Evolutionary conservation across 2,797 vertebrate species (phyloP).

Genomic region (Setipinna tenuifilis): DNA sequence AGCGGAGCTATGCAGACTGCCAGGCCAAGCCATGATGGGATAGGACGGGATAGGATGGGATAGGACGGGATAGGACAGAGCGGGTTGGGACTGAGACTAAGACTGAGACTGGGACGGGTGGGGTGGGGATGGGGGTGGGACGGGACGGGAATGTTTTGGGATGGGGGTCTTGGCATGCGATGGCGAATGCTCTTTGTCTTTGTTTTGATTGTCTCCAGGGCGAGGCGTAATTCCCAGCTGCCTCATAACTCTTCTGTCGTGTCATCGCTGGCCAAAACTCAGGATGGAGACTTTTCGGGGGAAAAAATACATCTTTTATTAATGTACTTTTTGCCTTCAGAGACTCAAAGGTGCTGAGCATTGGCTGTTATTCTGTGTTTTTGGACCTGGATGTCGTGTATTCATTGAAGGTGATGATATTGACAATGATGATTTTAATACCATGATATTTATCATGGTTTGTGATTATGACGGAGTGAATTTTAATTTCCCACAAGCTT

Average conservation of each 20-base stretch:
- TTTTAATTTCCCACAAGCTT: background rate
- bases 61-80: background rate
- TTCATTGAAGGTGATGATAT: background rate
- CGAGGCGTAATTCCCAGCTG: slow-evolving; percentile 24
- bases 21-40: no score
- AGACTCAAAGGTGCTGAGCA: slow-evolving; percentile 9
- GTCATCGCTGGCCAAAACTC: slow-evolving; percentile 4
- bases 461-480: background rate
- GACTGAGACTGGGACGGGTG: no score
- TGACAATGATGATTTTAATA: slow-evolving; percentile 5
- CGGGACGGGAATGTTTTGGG: background rate
- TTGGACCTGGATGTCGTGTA: background rate
- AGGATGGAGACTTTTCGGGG: background rate
- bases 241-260: slow-evolving; percentile 27
- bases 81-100: no score
- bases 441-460: background rate
- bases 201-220: slow-evolving; percentile 64
- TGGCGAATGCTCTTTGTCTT: slow-evolving; percentile 54
- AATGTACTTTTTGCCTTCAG: background rate
- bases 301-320: background rate
- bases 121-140: no score
- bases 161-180: slow-evolving; percentile 31
- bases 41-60: background rate
- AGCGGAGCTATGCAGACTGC: no score
- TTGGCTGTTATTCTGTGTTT: background rate